Percentiles rank a stretch among this genome's conserved stretches.
Conservation (phyloP, 2,888 invertebrate species). For the Amblyteles armatorius region DNA sequence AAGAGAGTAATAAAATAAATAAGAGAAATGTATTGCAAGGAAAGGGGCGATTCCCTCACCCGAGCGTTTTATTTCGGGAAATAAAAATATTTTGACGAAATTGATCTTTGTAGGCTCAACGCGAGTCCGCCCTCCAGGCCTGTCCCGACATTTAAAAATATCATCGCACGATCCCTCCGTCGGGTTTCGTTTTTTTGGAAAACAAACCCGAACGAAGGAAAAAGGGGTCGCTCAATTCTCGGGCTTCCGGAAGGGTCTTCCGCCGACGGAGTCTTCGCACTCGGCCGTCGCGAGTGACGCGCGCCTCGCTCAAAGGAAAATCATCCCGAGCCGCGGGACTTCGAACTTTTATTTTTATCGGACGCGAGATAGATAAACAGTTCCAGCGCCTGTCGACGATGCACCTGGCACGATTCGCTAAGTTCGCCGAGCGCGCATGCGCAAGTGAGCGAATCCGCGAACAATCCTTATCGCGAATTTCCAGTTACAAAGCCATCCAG, state of each 20-base stretch:
- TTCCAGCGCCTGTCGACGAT: neutral
- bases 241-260: slow-evolving; percentile 13
- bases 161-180: neutral
- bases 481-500: slow-evolving; percentile 16
- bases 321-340: neutral
- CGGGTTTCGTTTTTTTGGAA: neutral
- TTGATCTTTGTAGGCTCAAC: neutral
- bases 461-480: slow-evolving; percentile 27
- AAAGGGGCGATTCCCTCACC: neutral
- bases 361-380: neutral
- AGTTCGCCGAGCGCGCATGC: neutral
- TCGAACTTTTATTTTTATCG: neutral
- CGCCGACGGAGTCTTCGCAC: slow-evolving; percentile 31
- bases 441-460: neutral
- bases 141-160: neutral
- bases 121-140: neutral
- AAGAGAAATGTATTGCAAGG: neutral
- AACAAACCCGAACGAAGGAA: neutral
- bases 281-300: slow-evolving; percentile 3
- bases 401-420: slow-evolving; percentile 13
- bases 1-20: no score
- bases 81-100: neutral
- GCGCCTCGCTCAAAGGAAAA: neutral
- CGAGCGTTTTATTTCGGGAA: neutral
- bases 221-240: neutral